Evolutionary conservation across 2,113 vertebrate species (phyloP), one percentile per base, ranked within the genome.

Genomic region (Platycercus adscitus): DNA sequence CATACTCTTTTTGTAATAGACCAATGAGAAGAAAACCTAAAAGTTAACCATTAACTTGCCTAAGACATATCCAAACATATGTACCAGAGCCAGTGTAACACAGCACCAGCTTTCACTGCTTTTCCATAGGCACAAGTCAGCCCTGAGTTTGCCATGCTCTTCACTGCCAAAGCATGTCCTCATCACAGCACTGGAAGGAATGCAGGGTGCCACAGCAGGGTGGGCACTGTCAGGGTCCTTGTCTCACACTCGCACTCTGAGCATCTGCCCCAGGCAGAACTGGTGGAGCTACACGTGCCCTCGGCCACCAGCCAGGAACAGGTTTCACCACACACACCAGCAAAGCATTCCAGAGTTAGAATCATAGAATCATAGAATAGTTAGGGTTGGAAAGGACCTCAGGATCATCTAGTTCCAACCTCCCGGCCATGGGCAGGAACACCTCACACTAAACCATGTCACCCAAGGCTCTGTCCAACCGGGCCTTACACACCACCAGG

Each of bases 171-270:
- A 86, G 25, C 21, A 63, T 2, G 5, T 26, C 31, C 14, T 58
- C 0, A 0, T 23, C 61, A n/a, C 0, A 0, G 61, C 43, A 18
- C 60, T 84, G 65, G 77, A n/a, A 75, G 53, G n/a, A 56, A 13
- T 77, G 17, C 0, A 0, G 28, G 53, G 28, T 7, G 10, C 8
- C 19, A 66, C 6, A 3, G 28, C 17, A n/a, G 28, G 31, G 17
- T 47, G 23, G 37, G 37, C 1, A 2, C 46, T 63, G 68, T 14
- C 33, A 6, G 16, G 31, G 20, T 75, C 47, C 39, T 64, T 18
- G 4, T 46, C 52, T 72, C 13, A 2, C 16, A 3, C 53, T 52
- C 3, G 1, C 5, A 14, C 9, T 19, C 47, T 4, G 2, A 23
- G 52, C 43, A 76, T 41, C 28, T 2, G 0, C 13, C 23, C 23